Conservation (phyloP, 1,140 invertebrate genomes). For the Drosophila kepulauana region DNA sequence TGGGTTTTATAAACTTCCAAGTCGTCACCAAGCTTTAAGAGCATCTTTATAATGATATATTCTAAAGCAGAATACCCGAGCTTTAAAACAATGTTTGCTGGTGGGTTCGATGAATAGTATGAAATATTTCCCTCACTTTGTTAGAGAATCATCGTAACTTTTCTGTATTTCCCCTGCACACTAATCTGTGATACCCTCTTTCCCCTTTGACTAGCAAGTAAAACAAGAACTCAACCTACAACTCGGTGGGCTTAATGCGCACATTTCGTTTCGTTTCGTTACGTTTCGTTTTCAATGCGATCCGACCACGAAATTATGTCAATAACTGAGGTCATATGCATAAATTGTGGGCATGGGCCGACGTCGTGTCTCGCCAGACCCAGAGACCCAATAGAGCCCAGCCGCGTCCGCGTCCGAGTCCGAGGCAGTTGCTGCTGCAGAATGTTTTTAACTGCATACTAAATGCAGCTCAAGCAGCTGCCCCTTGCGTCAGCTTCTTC, state of each 20-base stretch:
- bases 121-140: no score
- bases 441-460: conserved; percentile 67
- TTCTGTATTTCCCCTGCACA: no score
- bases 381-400: conserved; percentile 65
- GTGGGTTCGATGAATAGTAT: no score
- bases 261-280: conserved; percentile 34
- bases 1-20: no score
- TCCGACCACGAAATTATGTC: conserved; percentile 77
- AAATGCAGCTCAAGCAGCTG: conserved; percentile 48
- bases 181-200: neutral
- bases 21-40: no score
- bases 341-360: conserved; percentile 61
- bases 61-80: no score
- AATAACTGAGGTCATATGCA: conserved; percentile 82
- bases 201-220: no score
- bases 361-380: conserved; percentile 63
- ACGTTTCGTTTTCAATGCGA: conserved; percentile 70
- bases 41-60: no score
- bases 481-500: neutral
- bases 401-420: no score
- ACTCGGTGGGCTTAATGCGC: conserved; percentile 46
- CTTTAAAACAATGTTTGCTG: no score
- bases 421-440: conserved; percentile 16
- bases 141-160: no score
- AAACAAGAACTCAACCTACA: neutral